Conservation (phyloP, 1,140 invertebrate genomes). For the Saccostrea echinata region DNA sequence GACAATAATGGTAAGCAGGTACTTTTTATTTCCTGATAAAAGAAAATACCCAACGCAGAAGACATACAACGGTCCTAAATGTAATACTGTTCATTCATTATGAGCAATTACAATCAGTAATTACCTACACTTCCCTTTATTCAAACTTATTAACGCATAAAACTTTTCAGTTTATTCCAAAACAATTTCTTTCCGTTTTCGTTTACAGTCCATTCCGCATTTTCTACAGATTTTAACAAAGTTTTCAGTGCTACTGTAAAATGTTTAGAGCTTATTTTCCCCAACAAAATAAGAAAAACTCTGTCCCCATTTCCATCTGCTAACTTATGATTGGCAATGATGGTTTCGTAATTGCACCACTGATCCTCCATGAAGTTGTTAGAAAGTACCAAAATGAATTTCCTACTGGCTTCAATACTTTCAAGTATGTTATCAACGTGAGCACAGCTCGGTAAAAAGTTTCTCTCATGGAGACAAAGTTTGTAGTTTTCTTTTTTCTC, state of each 20-base stretch:
- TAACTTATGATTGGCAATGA: conserved; percentile 91
- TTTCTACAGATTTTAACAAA: conserved; percentile 83
- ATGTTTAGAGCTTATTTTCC: conserved; percentile 85
- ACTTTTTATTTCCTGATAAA: too few species aligned
- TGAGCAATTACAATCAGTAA: too few species aligned
- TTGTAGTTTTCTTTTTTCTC: conserved; percentile 83
- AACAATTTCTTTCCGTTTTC: conserved; percentile 94
- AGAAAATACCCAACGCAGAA: too few species aligned
- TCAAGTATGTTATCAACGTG: conserved; percentile 84
- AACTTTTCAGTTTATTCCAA: conserved; percentile 73
- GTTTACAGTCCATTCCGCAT: conserved; percentile 84
- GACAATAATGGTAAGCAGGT: too few species aligned
- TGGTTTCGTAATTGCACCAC: conserved; percentile 85
- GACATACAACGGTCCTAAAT: too few species aligned
- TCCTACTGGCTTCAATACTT: conserved; percentile 83
- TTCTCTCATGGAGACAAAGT: conserved; percentile 93
- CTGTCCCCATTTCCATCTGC: conserved; percentile 88
- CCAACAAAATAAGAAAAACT: conserved; percentile 91
- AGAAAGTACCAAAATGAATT: conserved; percentile 84
- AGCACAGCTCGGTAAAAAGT: conserved; percentile 88
- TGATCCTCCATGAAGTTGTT: conserved; percentile 84
- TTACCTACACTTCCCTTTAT: too few species aligned
- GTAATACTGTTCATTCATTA: too few species aligned
- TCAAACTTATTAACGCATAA: too few species aligned
- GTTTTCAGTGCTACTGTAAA: conserved; percentile 82